A percentile compares a stretch with the other conserved stretches of the same genome.
Evolutionary conservation across 2,113 vertebrate genomes (phyloP).

Genomic region (Neolamprologus hecqui): DNA sequence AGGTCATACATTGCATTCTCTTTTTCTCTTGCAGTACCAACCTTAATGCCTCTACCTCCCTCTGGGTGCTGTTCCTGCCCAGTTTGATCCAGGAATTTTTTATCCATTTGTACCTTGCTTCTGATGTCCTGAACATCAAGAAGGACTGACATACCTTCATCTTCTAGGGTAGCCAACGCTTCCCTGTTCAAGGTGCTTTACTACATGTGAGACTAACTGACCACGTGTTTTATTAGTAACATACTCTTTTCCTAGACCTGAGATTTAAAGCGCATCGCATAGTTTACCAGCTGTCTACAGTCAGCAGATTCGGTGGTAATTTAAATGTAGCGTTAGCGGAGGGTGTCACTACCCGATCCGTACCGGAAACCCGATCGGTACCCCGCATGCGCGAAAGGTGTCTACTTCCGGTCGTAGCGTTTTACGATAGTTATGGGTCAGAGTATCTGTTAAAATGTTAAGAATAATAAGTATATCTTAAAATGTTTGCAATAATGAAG

Average conservation of each 20-base stretch:
- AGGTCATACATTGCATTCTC: not conserved
- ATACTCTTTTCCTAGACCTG: not conserved
- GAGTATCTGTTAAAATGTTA: too few species aligned
- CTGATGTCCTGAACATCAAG: not conserved
- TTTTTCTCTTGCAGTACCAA: not conserved
- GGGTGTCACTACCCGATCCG: too few species aligned
- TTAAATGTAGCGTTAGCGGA: not conserved
- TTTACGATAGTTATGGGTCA: too few species aligned
- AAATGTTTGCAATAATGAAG: too few species aligned
- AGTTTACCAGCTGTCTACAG: not conserved
- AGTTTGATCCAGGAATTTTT: not conserved
- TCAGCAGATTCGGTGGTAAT: not conserved
- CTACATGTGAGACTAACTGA: not conserved
- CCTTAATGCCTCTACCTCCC: not conserved
- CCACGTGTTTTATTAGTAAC: not conserved
- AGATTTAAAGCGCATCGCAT: rapidly evolving
- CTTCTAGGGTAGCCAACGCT: not conserved
- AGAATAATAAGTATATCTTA: too few species aligned
- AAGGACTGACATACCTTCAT: not conserved
- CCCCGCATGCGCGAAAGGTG: too few species aligned
- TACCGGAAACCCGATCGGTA: too few species aligned
- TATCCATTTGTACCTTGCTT: not conserved
- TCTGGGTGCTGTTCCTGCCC: not conserved
- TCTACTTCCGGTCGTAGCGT: too few species aligned
- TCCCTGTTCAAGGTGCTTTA: not conserved